A percentile compares a stretch with the other conserved stretches of the same genome.
These are phyloP conservation scores for Bombus superbus DNA, from an alignment of 1,140 invertebrate genomes.

Conservation along the genomic window DNA sequence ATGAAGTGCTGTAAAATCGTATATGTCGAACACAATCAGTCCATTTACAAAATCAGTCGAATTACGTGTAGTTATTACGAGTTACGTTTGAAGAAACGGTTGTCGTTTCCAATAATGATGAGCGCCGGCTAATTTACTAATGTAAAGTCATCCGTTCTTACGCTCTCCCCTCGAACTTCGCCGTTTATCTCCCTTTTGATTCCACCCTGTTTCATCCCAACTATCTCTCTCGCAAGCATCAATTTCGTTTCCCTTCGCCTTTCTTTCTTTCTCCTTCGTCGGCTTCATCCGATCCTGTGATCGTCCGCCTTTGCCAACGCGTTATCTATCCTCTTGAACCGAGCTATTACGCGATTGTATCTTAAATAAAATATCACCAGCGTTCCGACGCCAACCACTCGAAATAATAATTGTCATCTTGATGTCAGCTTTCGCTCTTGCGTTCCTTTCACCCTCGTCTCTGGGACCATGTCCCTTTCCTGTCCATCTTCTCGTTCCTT, in stretches of 20 bases:
- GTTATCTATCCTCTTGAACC: slow-evolving; percentile 75
- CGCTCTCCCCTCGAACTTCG: neutral
- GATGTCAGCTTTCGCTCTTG: slow-evolving; percentile 67
- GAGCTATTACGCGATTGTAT: slow-evolving; percentile 81
- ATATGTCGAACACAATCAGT: neutral
- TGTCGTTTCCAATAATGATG: slow-evolving; percentile 22
- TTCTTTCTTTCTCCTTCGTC: slow-evolving; percentile 31
- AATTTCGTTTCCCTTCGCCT: neutral
- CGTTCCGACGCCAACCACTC: slow-evolving; percentile 76
- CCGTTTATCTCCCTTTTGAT: slow-evolving; percentile 20
- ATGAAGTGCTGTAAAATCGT: neutral
- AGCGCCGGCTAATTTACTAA: slow-evolving; percentile 75
- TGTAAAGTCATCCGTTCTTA: slow-evolving; percentile 65
- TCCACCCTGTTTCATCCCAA: slow-evolving; percentile 28
- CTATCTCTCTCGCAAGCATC: neutral
- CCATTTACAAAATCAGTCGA: neutral
- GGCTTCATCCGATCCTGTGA: neutral
- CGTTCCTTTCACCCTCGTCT: slow-evolving; percentile 40
- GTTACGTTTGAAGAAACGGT: slow-evolving; percentile 35
- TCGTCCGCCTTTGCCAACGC: slow-evolving; percentile 38
- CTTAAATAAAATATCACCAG: slow-evolving; percentile 80
- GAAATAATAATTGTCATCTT: slow-evolving; percentile 80
- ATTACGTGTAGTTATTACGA: neutral
- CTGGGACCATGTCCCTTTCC: slow-evolving; percentile 22
- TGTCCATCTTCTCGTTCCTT: slow-evolving; percentile 32